Base-by-base conservation (phyloP, 2,113 vertebrate genomes). In the Zosterops pallidus region DNA sequence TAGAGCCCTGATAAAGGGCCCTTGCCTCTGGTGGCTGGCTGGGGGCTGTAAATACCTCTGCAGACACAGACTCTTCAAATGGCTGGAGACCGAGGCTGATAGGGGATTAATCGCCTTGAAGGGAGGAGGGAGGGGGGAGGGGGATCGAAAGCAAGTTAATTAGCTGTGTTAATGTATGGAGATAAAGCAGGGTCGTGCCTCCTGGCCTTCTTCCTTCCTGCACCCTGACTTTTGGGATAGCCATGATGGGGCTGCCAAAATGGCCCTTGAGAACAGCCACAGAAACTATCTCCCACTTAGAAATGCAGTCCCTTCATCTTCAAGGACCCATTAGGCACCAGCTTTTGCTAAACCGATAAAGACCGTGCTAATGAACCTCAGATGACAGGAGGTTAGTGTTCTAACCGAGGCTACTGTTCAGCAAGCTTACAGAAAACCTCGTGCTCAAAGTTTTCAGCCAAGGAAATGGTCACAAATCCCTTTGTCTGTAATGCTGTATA, bases 1-100 rank as follows among this genome's bases (percentile, higher is more conserved):
- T 92, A 91, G 86, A 92, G 93, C 84, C 92, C 96, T 91, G 97
- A 97, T 97, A 97, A 97, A 88, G 29, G 82, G 60, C 44, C 50
- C 92, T 92, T 56, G 71, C 89, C 90, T 92, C 90, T 85, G 90
- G 93, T 91, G 91, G 93, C 90, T 83, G 68, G 82, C 93, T 84
- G 59, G 49, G 59, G 76, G 93, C 52, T 89, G 86, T 97, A 97
- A 97, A 97, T 97, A 96, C 95, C 94, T 96, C 89, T 83, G 92
- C 95, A 97, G 96, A 96, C 96, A 90, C 79, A 96, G 83, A 28
- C 92, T 77, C 82, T 89, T 97, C 88, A 82, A 91, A 94, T 80
- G 84, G 89, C 93, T 97, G 96, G 95, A 96, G 96, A 93, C 68
- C 4, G n/a, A 87, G 92, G 86, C 84, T 86, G 95, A 97, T 96